Percentiles rank a stretch among this genome's conserved stretches.
These are phyloP conservation scores for Oxytorus armatus DNA, from an alignment of 2,888 invertebrate genomes.

Conservation along the genomic window DNA sequence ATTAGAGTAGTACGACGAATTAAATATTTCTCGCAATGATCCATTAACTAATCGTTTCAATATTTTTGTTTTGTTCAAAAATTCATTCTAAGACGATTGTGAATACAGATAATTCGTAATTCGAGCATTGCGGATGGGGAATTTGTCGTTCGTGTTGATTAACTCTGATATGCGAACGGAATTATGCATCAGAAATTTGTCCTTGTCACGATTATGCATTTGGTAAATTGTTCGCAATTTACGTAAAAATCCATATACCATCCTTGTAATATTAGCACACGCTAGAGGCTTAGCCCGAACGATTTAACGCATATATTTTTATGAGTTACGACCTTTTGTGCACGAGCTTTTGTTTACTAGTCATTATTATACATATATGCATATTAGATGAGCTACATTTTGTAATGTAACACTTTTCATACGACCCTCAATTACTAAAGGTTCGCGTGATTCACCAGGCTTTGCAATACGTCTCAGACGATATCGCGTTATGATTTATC, in stretches of 20 bases:
- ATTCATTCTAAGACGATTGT: too few relatives aligned
- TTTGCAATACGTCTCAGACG: slow-evolving; percentile 15
- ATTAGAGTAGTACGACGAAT: too few relatives aligned
- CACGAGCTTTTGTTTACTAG: background rate
- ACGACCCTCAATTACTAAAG: slow-evolving; percentile 31
- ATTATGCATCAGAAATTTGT: background rate
- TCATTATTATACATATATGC: background rate
- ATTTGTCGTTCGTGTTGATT: background rate
- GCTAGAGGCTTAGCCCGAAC: too few relatives aligned
- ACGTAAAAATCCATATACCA: background rate
- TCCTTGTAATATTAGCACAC: too few relatives aligned
- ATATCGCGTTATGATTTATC: slow-evolving; percentile 8
- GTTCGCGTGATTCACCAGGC: slow-evolving; percentile 48
- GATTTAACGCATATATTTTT: too few relatives aligned
- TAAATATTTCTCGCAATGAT: too few relatives aligned
- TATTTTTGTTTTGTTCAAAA: too few relatives aligned
- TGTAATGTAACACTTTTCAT: slow-evolving; percentile 18
- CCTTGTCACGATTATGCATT: background rate
- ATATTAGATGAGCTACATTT: background rate
- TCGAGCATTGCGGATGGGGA: background rate
- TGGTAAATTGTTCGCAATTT: slow-evolving; percentile 12
- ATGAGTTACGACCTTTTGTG: too few relatives aligned
- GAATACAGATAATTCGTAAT: background rate
- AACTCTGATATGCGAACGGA: background rate
- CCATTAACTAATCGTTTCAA: too few relatives aligned